Conservation (phyloP, 2,797 vertebrate genomes). For the Anguilla marmorata region DNA sequence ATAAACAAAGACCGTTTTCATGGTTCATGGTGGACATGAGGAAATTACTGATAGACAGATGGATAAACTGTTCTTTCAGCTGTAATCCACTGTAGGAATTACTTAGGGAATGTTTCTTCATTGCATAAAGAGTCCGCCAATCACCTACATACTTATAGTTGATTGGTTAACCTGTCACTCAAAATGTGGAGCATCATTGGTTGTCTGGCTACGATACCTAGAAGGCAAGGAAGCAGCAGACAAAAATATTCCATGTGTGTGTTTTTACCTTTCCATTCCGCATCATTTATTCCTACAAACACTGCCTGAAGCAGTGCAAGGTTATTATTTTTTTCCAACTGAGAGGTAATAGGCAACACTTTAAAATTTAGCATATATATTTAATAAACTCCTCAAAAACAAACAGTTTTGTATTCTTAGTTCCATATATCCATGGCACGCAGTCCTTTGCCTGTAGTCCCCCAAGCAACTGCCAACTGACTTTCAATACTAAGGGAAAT, state of each 20-base stretch:
- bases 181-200: neutral
- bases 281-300: neutral
- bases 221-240: neutral
- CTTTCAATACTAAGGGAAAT: neutral
- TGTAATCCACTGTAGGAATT: neutral
- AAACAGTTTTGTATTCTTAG: neutral
- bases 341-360: neutral
- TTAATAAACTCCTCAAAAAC: neutral
- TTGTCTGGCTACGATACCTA: neutral
- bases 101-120: constrained; percentile 2
- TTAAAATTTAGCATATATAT: neutral
- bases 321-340: neutral
- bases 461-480: neutral
- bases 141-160: constrained; percentile 5
- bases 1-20: neutral
- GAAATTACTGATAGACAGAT: neutral
- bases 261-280: neutral
- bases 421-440: neutral
- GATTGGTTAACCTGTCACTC: constrained; percentile 5
- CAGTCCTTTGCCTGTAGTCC: neutral
- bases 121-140: constrained; percentile 21
- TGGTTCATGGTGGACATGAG: neutral
- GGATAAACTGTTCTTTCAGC: neutral
- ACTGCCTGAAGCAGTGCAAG: neutral
- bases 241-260: neutral